Percentiles rank a stretch among this genome's conserved stretches.
These are phyloP conservation scores for Bolinopsis microptera DNA, from an alignment of 37 sponge, comb jelly and placozoan genomes.

Conservation along the genomic window DNA sequence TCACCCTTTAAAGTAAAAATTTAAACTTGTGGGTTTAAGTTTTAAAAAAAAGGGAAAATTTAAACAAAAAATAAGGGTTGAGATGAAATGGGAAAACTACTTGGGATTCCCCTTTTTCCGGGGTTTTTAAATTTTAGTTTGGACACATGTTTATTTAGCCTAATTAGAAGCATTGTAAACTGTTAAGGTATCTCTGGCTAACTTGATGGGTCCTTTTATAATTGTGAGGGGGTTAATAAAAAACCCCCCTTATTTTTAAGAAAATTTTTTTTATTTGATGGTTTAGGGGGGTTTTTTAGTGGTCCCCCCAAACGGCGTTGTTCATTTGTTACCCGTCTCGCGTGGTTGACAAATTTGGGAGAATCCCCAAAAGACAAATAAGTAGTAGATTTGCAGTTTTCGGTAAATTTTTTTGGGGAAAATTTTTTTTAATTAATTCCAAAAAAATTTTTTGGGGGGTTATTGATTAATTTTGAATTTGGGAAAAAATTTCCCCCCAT, in stretches of 20 bases:
- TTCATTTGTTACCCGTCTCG: neutral
- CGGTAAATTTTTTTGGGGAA: neutral
- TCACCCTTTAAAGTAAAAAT: neutral
- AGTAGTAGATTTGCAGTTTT: neutral
- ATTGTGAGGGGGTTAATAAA: neutral
- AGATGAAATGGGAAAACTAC: neutral
- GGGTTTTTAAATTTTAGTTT: neutral
- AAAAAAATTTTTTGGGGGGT: neutral
- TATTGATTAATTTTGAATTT: neutral
- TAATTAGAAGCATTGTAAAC: neutral
- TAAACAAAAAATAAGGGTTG: neutral
- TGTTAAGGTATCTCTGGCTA: neutral
- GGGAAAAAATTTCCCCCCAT: neutral
- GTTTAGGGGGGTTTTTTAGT: neutral
- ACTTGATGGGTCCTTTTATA: neutral
- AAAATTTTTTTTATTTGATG: neutral
- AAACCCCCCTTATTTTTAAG: neutral
- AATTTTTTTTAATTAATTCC: no score
- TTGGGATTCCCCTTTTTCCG: neutral
- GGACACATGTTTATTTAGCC: neutral
- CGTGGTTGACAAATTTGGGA: neutral
- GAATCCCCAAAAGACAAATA: neutral
- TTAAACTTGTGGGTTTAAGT: neutral
- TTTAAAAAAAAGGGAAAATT: neutral
- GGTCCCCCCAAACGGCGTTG: neutral